Evolutionary conservation across 2,888 invertebrate genomes (phyloP), one percentile per base, ranked within the genome.

Genomic region (Leucozona laternaria): DNA sequence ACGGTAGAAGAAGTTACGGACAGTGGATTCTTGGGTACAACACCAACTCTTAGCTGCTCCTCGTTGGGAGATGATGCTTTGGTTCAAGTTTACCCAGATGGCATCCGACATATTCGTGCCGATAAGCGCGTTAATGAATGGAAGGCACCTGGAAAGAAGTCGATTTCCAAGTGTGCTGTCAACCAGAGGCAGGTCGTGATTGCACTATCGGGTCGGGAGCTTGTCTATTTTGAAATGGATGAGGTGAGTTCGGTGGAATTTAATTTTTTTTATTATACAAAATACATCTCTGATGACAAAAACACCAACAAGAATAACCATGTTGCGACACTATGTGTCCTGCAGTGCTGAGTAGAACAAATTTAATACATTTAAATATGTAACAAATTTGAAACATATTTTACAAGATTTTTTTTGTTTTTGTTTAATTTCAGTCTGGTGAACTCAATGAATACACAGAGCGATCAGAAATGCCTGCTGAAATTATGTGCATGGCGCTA

Each of bases 1-100:
- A 99, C 99, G 15, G 99, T 99, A n/a, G 99, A 99, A 93, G 99
- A 99, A 96, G 99, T 99, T 28, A 98, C 99, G 0, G 99, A 99
- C 93, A 99, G 99, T 87, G 99, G 99, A 57, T 99, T 99, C 93
- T 94, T 99, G 90, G 99, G 99, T 82, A 99, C 99, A 0, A 99
- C 99, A 0, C 99, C 99, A 0, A 99, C 99, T 0, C 94, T 99
- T n/a, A 97, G 98, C 88, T 99, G 99, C 93, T 98, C 98, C 11
- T 97, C 99, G 43, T 95, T 99, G 34, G 99, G 99, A 75, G 99
- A 98, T 91, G 99, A 99, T 93, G 98, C 99, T 1, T 93, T 99
- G 28, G 98, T 99, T 1, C 99, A 99, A 95, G 98, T 99, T 15
- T 99, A 99, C 93, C 99, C 99, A 0, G 99, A 99, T 92, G 99